Conservation (phyloP, 2,888 invertebrate genomes). For the Meiosimyza platycephala region DNA sequence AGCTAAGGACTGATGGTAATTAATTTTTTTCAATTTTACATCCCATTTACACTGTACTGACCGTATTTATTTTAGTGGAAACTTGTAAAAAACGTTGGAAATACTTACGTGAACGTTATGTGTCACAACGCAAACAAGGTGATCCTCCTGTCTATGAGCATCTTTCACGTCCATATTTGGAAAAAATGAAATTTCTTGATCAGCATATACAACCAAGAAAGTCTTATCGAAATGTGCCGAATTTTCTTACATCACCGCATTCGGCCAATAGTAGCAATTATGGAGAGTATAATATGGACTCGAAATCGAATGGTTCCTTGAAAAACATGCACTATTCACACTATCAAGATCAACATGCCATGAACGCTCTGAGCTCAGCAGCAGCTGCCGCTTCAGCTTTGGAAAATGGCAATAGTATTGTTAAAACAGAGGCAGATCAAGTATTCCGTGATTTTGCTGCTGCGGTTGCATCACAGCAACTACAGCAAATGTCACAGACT, state of each 20-base stretch:
- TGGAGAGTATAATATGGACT: conserved; percentile 65
- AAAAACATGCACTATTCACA: conserved; percentile 58
- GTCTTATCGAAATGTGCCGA: conserved; percentile 65
- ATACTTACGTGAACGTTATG: conserved; percentile 66
- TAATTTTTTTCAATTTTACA: background rate
- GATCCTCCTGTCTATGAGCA: conserved; percentile 67
- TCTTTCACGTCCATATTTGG: conserved; percentile 66
- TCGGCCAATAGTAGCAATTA: conserved; percentile 61
- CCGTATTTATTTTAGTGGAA: conserved; percentile 55
- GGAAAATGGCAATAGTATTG: conserved; percentile 57
- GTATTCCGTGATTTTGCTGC: conserved; percentile 64
- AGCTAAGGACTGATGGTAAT: conserved; percentile 64
- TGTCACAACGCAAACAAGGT: conserved; percentile 66
- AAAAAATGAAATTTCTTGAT: conserved; percentile 67
- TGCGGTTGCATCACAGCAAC: conserved; percentile 62
- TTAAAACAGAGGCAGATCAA: conserved; percentile 63
- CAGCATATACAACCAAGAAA: conserved; percentile 67
- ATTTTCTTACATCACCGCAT: conserved; percentile 63
- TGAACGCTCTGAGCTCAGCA: conserved; percentile 56
- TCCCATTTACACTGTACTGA: background rate
- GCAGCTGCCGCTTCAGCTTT: conserved; percentile 51
- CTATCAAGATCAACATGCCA: conserved; percentile 52
- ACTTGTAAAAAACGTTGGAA: conserved; percentile 68
- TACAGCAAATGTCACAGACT: conserved; percentile 60
- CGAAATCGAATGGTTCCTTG: conserved; percentile 64